These are phyloP conservation scores for Anguilla japonica DNA, from an alignment of 2,113 vertebrate genomes.

Conservation along the genomic window DNA sequence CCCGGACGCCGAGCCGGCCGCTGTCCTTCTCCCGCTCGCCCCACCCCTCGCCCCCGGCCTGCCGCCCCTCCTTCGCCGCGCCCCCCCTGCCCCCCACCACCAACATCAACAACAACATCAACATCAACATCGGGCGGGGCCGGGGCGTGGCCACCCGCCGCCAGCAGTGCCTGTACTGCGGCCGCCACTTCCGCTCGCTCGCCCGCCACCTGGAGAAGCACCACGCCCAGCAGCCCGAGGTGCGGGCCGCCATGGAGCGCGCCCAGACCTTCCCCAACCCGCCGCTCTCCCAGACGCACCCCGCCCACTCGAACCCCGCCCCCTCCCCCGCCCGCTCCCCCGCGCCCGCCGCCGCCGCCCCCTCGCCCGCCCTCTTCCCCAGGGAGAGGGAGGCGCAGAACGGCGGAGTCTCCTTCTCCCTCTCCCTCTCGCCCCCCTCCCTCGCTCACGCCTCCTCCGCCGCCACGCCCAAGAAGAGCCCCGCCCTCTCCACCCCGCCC, in stretches of 20 bases:
- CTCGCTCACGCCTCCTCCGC: conserved; percentile 17
- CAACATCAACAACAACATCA: conserved; percentile 77
- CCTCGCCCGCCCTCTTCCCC: conserved; percentile 62
- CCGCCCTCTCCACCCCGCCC: neutral
- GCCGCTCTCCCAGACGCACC: neutral
- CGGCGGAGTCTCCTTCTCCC: conserved; percentile 62
- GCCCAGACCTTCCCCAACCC: conserved; percentile 55
- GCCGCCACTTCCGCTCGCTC: conserved; percentile 69
- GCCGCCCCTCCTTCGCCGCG: conserved; percentile 43
- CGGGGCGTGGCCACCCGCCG: conserved; percentile 52
- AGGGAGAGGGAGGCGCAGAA: conserved; percentile 57
- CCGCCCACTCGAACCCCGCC: conserved; percentile 32
- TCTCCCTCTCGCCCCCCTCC: conserved; percentile 60
- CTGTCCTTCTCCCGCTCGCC: conserved; percentile 61
- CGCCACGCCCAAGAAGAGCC: conserved; percentile 45
- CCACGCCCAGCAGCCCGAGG: conserved; percentile 70
- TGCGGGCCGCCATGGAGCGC: conserved; percentile 70
- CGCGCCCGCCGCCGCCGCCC: conserved; percentile 20
- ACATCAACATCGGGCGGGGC: conserved; percentile 53
- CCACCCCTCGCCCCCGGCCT: conserved; percentile 36
- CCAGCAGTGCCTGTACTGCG: conserved; percentile 72
- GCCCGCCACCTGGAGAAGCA: conserved; percentile 74
- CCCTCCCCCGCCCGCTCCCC: conserved; percentile 56
- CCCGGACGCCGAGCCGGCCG: conserved; percentile 47
- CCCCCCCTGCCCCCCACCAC: conserved; percentile 70